phyloP scores from a whole-genome alignment of 2,888 invertebrate species.

The Lasioglossum lativentre region DNA sequence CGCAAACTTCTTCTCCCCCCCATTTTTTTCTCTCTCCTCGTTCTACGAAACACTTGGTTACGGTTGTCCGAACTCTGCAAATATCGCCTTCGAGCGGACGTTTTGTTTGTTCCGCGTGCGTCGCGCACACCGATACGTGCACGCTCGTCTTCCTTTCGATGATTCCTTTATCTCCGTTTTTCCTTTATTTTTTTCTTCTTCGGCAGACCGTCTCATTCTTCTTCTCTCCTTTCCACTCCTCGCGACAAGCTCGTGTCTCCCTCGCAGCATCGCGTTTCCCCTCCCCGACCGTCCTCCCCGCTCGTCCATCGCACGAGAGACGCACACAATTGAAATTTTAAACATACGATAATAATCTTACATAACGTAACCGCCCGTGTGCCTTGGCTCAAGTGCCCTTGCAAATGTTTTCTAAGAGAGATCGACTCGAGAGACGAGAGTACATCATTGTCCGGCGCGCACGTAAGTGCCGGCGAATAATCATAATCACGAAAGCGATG shows the following conservation, averaged over 20 bases:
- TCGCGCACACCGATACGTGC: background rate
- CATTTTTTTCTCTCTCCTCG: constrained; percentile 10
- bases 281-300: background rate
- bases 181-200: background rate
- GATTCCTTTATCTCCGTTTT: background rate
- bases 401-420: constrained; percentile 46
- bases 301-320: background rate
- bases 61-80: constrained; percentile 32
- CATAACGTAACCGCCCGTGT: constrained; percentile 49
- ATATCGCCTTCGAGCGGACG: constrained; percentile 34
- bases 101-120: constrained; percentile 47
- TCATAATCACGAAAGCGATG: background rate
- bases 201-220: background rate
- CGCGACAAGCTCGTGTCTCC: background rate
- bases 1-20: constrained; percentile 11
- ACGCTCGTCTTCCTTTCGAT: constrained; percentile 5
- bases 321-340: constrained; percentile 11
- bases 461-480: background rate
- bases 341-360: constrained; percentile 27
- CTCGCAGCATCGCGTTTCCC: background rate
- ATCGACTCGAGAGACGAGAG: background rate
- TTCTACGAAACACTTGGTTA: constrained; percentile 33
- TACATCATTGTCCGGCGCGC: constrained; percentile 18
- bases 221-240: background rate
- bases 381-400: constrained; percentile 72